Evolutionary conservation across 2,797 vertebrate species (phyloP), one percentile per base, ranked within the genome.

Genomic region (Acipenser ruthenus): DNA sequence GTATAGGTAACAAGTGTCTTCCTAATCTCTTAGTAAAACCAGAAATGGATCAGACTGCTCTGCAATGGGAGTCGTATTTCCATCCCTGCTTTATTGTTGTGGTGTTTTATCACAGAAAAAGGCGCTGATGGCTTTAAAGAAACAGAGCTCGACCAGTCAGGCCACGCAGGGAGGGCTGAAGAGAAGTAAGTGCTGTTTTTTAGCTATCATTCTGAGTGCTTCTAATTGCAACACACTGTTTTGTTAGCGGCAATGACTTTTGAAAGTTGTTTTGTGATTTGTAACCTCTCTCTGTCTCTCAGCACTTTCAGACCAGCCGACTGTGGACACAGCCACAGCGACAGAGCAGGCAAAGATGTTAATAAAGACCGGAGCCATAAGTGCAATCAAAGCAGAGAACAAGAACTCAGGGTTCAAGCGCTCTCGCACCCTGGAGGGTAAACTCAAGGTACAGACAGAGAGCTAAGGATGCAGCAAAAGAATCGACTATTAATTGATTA

Each of bases 361-460:
- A 68, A 93, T 97, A 74, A 97, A 97, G 75, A 91, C 93, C 0
- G 95, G 95, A 6, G 95, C 94, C 55, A 97, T 97, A 77, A 97
- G 94, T 15, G 94, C 95, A 71, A 96, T 96, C 78, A 96, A 95
- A 72, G 94, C 93, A 0, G 95, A 96, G 73, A 97, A 92, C 81
- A 97, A 97, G 79, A 97, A 95, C 80, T 96, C 93, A 0, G 95
- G 95, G 12, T 97, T 97, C 79, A 97, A 97, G 74, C 91, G 95
- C 5, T 97, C 95, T 11, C 87, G 94, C 49, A 95, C 92, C 50
- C 83, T 95, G 62, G 94, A 97, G 79, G 94, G 94, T 23, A 97
- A 97, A 79, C 84, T 94, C 12, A 97, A 97, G 87, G 95, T 94
- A 67, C 48, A 10, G 61, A 10, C 18, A 13, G 18, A 13, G 18